Conservation (phyloP, 2,113 vertebrate species). For the Ophthalmolycus amberensis region DNA sequence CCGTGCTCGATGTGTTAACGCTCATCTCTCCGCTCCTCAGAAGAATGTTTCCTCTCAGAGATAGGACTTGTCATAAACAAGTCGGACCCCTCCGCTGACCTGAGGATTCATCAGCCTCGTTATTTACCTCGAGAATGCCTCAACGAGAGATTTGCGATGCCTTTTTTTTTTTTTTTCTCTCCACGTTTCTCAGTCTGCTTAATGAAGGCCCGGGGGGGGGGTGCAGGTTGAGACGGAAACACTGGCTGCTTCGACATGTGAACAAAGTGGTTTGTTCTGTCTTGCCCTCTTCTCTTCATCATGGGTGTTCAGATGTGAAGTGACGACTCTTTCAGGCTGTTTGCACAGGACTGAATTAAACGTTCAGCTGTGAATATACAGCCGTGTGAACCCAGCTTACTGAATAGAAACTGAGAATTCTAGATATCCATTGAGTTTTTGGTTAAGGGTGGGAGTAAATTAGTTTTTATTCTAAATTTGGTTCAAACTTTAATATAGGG, state of each 20-base stretch:
- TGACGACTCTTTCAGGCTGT: constrained; percentile 42
- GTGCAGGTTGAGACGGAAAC: constrained; percentile 43
- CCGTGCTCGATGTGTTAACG: not conserved
- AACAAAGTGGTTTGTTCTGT: constrained; percentile 62
- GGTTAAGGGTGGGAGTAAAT: not conserved
- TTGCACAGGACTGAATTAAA: constrained; percentile 49
- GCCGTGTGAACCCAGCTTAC: constrained; percentile 41
- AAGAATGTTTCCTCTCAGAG: constrained; percentile 35
- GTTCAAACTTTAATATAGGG: no score
- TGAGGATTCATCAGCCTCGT: constrained; percentile 24
- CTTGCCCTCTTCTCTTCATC: constrained; percentile 48
- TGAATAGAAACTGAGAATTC: constrained; percentile 15
- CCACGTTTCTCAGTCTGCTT: constrained; percentile 28
- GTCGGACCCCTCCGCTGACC: constrained; percentile 24
- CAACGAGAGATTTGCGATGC: constrained; percentile 1
- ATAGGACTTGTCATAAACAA: constrained; percentile 46
- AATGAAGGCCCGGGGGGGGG: constrained; percentile 44
- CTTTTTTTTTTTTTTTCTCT: not conserved
- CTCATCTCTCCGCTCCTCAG: constrained; percentile 38
- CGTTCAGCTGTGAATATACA: constrained; percentile 18
- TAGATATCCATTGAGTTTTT: not conserved
- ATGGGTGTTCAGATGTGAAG: constrained; percentile 63
- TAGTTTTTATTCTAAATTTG: not conserved
- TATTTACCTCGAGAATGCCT: constrained; percentile 41
- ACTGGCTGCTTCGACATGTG: constrained; percentile 49